Base-by-base conservation (phyloP, 2,888 invertebrate species). In the Biston betularia region DNA sequence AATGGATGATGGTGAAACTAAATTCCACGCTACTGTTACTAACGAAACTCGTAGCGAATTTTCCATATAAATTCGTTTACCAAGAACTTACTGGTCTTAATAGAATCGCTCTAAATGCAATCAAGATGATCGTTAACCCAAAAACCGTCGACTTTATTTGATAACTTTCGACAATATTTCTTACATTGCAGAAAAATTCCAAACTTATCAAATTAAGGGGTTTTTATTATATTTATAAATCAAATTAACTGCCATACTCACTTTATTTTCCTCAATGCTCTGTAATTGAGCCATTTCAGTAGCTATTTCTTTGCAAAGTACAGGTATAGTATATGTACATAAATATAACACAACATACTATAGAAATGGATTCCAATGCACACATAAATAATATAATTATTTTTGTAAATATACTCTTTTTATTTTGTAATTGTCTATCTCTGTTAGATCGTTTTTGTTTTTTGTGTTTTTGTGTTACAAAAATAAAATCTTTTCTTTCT, bases 201-300 rank as follows among this genome's bases (percentile, higher is more conserved):
- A 69, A 77, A 77, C 77, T 76, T 84, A 80, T 77, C 78, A 76
- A 75, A 80, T 81, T 86, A 84, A 77, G 75, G 67, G 68, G 72
- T 70, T 71, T 80, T 80, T 79, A 85, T 81, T 77, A 72, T 75
- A 70, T 73, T 69, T 68, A 77, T 82, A 74, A 71, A 81, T 81
- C 75, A 78, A 71, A 73, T 75, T 77, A 77, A 83, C 75, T 72
- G 75, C 55, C 14, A 35, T 56, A 35, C 10, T n/a, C 33, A 35
- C 45, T 56, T 34, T 45, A 44, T 33, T 54, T 44, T 54, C 54
- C 34, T 14, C 40, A n/a, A 10, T 46, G 6, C 35, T 46, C 14
- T 10, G 5, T 35, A 14, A 56, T 35, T 0, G 38, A 14, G 40
- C 24, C 12, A 49, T 14, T n/a, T 5, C n/a, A 11, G 1, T 5